phyloP scores from a whole-genome alignment of 2,113 vertebrate genomes.

The rabbit (Oryctolagus cuniculus) region DNA sequence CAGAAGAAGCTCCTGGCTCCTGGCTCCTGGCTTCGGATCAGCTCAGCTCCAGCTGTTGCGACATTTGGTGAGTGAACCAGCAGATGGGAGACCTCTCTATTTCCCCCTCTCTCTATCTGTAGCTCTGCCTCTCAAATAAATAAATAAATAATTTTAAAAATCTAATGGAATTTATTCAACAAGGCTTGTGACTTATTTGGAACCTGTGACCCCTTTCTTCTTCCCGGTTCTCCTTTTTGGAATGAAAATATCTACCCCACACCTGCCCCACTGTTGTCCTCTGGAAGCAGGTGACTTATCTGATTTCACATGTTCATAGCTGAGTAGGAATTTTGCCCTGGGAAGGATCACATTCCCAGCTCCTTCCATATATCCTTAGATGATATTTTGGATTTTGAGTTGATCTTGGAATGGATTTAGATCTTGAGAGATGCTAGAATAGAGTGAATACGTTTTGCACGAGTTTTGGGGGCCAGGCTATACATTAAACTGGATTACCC shows the following conservation, averaged over 20 bases:
- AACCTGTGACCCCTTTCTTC: neutral
- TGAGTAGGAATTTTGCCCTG: neutral
- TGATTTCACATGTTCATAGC: neutral
- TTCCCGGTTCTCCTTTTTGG: neutral
- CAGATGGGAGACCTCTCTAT: too few species aligned
- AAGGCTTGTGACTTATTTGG: neutral
- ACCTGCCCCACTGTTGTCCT: neutral
- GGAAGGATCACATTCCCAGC: neutral
- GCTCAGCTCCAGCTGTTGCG: too few species aligned
- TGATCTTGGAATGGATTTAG: neutral
- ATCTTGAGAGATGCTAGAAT: neutral
- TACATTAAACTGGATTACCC: neutral
- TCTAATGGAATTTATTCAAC: neutral
- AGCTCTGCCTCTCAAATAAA: too few species aligned
- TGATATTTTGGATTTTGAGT: neutral
- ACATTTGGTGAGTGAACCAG: too few species aligned
- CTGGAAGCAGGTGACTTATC: neutral
- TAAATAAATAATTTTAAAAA: too few species aligned
- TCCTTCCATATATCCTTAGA: neutral
- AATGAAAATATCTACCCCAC: neutral
- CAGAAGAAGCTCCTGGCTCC: too few species aligned
- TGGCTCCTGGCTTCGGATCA: too few species aligned
- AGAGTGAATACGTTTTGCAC: neutral
- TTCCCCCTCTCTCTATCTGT: too few species aligned
- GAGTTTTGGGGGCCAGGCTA: neutral